Conservation (phyloP, 2,888 invertebrate genomes). For the Andrena trimmerana region DNA sequence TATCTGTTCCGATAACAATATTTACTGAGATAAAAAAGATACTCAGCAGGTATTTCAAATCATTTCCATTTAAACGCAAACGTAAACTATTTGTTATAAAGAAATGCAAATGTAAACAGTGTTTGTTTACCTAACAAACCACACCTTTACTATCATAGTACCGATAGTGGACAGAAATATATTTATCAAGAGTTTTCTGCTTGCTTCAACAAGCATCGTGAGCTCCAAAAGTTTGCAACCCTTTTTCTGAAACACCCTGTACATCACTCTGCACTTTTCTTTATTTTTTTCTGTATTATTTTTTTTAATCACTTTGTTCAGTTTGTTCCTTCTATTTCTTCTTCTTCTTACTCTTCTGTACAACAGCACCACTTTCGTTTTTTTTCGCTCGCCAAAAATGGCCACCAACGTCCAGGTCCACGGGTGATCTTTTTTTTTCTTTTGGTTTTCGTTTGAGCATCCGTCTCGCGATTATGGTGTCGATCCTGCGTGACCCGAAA, state of each 20-base stretch:
- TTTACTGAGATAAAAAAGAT: no score
- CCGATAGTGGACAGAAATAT: no score
- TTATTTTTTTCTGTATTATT: background rate
- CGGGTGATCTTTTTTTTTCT: conserved; percentile 14
- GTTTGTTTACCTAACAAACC: no score
- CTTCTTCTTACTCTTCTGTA: conserved; percentile 19
- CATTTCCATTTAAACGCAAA: no score
- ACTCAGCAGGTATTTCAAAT: no score
- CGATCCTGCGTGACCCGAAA: conserved; percentile 32
- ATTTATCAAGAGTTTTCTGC: no score
- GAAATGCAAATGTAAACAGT: no score
- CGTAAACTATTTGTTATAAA: no score
- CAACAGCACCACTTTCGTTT: conserved; percentile 22
- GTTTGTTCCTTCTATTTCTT: conserved; percentile 26
- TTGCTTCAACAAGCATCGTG: no score
- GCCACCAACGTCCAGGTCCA: conserved; percentile 7
- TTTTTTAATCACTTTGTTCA: background rate
- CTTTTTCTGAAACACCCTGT: background rate
- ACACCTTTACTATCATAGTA: no score
- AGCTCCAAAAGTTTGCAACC: background rate
- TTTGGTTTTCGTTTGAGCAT: conserved; percentile 12
- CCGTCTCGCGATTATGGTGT: conserved; percentile 16
- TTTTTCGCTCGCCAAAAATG: conserved; percentile 10
- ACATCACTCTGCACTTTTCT: background rate
- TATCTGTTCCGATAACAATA: no score